Evolutionary conservation across 2,888 invertebrate genomes (phyloP), one percentile per base, ranked within the genome.

Genomic region (Hoplodrina blanda): DNA sequence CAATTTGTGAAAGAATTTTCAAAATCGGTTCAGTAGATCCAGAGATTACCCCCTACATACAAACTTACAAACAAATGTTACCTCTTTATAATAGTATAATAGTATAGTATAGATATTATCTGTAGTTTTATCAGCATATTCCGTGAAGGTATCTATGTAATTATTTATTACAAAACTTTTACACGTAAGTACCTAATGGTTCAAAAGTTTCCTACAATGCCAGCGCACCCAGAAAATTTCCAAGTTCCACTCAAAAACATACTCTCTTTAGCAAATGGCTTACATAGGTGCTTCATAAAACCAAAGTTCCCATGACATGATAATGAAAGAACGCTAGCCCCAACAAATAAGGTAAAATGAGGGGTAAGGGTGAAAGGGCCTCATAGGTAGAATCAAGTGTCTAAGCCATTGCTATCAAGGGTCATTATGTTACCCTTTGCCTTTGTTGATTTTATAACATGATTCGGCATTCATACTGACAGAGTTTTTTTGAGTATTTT

Each of bases 351-450:
- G 59, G 67, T 54, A 62, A 69, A 75, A 80, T 57, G 55, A 75
- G 80, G 69, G 69, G 54, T 69, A 62, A 33, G 62, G 57, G 62
- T 75, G 64, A 69, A 74, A 69, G 80, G 76, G 57, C 61, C 65
- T 75, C 69, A 64, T 69, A 69, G 61, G 80, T 74, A 69, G 63
- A 80, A 80, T 80, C 69, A 77, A 77, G 77, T 75, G 80, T 69
- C 76, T 59, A 77, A 80, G 57, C 80, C 77, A 77, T 80, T 69
- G 80, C 77, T 62, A 64, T 62, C 46, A 62, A 77, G 77, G 69
- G 70, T 62, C 80, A 64, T 77, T 80, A 64, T 44, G 57, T 8
- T n/a, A 37, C 69, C 70, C 64, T 69, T 65, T 55, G 41, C 55
- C 33, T 57, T 33, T 50, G 69, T 80, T 63, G 76, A 68, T 64